phyloP scores from a whole-genome alignment of 1,140 invertebrate species.

The Drosophila saltans region DNA sequence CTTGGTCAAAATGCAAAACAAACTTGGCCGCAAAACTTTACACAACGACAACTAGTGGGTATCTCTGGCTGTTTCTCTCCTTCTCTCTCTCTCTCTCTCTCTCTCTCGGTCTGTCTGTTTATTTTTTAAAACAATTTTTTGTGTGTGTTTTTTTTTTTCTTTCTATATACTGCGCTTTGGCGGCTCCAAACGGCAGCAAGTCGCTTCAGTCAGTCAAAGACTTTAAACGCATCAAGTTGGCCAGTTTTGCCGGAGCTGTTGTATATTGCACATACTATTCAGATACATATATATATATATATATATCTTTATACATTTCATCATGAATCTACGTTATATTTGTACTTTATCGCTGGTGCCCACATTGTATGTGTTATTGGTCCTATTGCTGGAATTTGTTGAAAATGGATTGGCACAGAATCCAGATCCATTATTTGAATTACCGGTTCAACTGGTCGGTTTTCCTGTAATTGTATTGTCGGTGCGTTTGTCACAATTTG shows the following conservation, averaged over 20 bases:
- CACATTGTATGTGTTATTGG: conserved; percentile 70
- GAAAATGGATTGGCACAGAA: conserved; percentile 74
- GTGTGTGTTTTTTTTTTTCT: conserved; percentile 25
- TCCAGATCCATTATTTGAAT: conserved; percentile 87
- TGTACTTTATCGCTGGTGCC: conserved; percentile 67
- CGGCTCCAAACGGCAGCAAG: conserved; percentile 50
- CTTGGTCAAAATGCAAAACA: conserved; percentile 79
- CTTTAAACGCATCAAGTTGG: conserved; percentile 69
- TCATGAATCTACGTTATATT: conserved; percentile 74
- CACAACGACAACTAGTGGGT: conserved; percentile 41
- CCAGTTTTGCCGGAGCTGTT: conserved; percentile 26
- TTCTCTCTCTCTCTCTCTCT: conserved; percentile 16
- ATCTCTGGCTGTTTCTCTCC: conserved; percentile 51
- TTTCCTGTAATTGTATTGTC: conserved; percentile 92
- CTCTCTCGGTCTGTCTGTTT: conserved; percentile 33
- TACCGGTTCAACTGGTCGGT: conserved; percentile 91
- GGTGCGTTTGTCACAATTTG: conserved; percentile 91
- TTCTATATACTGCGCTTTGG: conserved; percentile 64
- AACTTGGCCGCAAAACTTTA: conserved; percentile 69
- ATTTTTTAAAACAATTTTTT: conserved; percentile 20
- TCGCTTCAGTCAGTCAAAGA: conserved; percentile 70
- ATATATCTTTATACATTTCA: conserved; percentile 4
- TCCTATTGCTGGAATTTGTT: conserved; percentile 70
- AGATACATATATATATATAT: not conserved
- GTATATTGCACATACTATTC: conserved; percentile 16